Evolutionary conservation across 1,140 invertebrate species (phyloP), one percentile per base, ranked within the genome.

Genomic region (Diachasma alloeum): DNA sequence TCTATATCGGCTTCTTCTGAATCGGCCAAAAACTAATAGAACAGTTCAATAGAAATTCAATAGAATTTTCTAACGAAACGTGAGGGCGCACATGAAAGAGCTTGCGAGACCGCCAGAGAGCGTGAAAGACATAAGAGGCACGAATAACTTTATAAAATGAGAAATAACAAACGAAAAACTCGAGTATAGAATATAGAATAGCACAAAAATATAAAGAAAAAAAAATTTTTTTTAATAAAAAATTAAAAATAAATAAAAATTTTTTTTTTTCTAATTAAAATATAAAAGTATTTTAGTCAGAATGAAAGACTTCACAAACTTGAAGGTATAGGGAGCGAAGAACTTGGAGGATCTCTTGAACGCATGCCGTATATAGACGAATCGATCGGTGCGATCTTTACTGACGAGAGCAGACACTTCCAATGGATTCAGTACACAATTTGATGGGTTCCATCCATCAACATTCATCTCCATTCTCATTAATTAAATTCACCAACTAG

Each of bases 341-440:
- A 91, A 91, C 80, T 94, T 92, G 69, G 93, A 94, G 4, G 92
- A 91, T 79, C 91, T 91, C 24, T 92, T 91, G 6, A 94, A 92
- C 59, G 93, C 92, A 82, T 94, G 94, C 37, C 92, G 90, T 90
- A 95, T 91, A 78, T 94, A 94, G 5, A 93, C 90, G 82, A 94
- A 94, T 8, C n/a, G 90, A 90, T 71, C 90, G 86, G 13, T 91
- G 87, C 1, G 88, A 87, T 74, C 91, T 85, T 0, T 80, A 83
- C 68, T 86, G 86, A 22, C 9, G 93, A 85, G 92, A 80, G 90
- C 83, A 8, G 83, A 85, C 4, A 91, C 84, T 26, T 71, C 31
- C 79, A 89, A 59, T 79, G 84, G 19, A 86, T 81, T 74, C 77
- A 73, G 22, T 85, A 85, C 82, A 88, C 63, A 4, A 53, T 36